Evolutionary conservation across 2,113 vertebrate genomes (phyloP).

Genomic region (Herpetotheres cachinnans): DNA sequence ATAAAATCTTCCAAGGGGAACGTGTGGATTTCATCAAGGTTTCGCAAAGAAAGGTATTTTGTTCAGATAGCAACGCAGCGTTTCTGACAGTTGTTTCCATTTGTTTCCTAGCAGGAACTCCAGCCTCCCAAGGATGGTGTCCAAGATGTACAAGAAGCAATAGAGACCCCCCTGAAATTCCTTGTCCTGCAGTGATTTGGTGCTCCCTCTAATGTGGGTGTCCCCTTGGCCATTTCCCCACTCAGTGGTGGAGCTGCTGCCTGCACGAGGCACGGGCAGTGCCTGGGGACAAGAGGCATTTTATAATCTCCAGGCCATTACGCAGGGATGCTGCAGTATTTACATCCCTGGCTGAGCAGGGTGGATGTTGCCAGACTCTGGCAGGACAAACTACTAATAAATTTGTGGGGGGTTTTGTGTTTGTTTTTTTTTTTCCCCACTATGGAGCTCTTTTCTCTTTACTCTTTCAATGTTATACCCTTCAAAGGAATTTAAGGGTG

Average conservation of each 20-base stretch:
- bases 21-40: background rate
- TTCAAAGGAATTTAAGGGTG: background rate
- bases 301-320: background rate
- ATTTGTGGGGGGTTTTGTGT: too few species aligned
- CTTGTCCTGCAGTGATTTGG: background rate
- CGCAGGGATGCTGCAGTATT: background rate
- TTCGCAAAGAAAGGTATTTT: background rate
- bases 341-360: background rate
- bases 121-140: background rate
- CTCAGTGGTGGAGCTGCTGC: background rate
- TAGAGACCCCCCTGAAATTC: accelerated
- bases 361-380: background rate
- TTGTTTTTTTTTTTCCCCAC: too few species aligned
- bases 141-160: background rate
- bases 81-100: background rate
- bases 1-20: background rate
- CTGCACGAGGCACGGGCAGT: background rate
- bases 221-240: background rate
- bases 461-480: background rate
- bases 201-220: background rate
- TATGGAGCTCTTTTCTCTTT: background rate
- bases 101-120: background rate
- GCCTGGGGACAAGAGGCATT: background rate
- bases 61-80: background rate
- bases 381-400: background rate